A percentile compares a stretch with the other conserved stretches of the same genome.
Evolutionary conservation across 2,888 invertebrate genomes (phyloP).

Genomic region (Drosophila sordidapex): DNA sequence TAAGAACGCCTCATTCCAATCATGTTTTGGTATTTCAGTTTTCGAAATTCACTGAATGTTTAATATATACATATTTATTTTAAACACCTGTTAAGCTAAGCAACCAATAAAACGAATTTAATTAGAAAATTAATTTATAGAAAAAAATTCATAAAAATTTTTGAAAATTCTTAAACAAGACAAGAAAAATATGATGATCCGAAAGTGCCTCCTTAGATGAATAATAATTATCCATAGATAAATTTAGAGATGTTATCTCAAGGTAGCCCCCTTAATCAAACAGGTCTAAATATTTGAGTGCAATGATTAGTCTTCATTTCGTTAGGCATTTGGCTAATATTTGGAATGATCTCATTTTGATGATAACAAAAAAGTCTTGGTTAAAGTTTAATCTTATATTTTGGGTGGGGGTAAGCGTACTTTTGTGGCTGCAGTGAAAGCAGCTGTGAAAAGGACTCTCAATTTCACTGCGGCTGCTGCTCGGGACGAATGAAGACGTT

Average conservation of each 20-base stretch:
- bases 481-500: constrained; percentile 59
- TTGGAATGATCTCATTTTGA: not conserved
- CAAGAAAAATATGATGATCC: not conserved
- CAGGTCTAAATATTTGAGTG: not conserved
- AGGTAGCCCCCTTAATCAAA: constrained; percentile 20
- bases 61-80: not conserved
- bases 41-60: not conserved
- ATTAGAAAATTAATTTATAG: not conserved
- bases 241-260: not conserved
- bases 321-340: not conserved
- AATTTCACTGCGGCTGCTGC: constrained; percentile 9
- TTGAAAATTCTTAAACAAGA: not conserved
- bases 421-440: constrained; percentile 52
- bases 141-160: not conserved
- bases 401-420: constrained; percentile 6
- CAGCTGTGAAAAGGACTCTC: constrained; percentile 44
- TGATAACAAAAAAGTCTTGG: constrained; percentile 37
- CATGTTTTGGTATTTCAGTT: not conserved
- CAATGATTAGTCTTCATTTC: constrained; percentile 40
- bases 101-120: constrained; percentile 40
- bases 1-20: constrained; percentile 18
- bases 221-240: not conserved
- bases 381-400: constrained; percentile 33
- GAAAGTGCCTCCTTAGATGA: not conserved
- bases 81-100: constrained; percentile 7